These are phyloP conservation scores for Platalea minor DNA, from an alignment of 2,797 vertebrate species.

Conservation along the genomic window DNA sequence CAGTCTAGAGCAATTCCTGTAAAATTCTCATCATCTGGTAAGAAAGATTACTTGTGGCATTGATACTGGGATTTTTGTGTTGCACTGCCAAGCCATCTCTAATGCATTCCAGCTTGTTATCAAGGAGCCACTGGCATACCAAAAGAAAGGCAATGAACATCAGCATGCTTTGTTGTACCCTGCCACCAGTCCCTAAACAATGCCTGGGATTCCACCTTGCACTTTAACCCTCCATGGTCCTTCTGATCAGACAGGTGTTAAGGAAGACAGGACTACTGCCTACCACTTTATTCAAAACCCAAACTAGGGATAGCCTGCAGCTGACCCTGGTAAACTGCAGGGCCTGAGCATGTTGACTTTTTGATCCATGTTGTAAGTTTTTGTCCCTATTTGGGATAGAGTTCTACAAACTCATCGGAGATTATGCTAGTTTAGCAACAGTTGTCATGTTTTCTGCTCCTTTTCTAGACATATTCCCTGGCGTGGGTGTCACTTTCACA, in stretches of 20 bases:
- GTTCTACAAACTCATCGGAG: neutral
- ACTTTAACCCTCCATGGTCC: neutral
- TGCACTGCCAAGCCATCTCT: neutral
- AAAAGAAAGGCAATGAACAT: neutral
- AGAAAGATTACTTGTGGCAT: neutral
- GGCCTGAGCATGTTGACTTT: neutral
- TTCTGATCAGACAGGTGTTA: neutral
- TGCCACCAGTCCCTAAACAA: neutral
- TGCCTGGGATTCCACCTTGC: neutral
- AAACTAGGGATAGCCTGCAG: neutral
- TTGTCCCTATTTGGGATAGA: neutral
- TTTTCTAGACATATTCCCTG: neutral
- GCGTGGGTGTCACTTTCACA: constrained; percentile 3
- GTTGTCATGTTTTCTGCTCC: neutral
- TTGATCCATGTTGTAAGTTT: neutral
- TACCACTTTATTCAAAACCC: neutral
- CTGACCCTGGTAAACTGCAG: neutral
- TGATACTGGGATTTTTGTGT: neutral
- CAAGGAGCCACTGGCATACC: neutral
- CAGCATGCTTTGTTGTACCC: neutral
- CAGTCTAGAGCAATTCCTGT: neutral
- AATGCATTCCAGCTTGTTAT: neutral
- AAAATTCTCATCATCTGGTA: neutral
- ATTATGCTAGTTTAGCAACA: neutral
- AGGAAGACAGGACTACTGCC: neutral